Evolutionary conservation across 2,113 vertebrate species (phyloP), one percentile per base, ranked within the genome.

Genomic region (Polypterus bichir): DNA sequence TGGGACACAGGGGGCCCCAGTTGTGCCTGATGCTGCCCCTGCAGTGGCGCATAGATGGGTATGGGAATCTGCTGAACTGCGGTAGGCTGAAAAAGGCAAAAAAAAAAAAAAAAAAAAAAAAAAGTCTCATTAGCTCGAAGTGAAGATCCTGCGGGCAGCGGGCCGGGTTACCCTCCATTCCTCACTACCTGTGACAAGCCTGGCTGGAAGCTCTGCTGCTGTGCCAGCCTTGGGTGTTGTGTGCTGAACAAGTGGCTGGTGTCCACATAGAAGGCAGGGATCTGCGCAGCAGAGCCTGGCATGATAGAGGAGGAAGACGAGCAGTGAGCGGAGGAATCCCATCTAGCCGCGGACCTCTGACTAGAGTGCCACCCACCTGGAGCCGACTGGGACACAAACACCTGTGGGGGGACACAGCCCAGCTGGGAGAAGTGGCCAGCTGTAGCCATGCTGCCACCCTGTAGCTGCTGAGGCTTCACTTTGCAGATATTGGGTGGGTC

Each of bases 401-500:
- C 94, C 74, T 98, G 96, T 7, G 91, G 94, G 4, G 93, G 91
- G 79, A 97, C 87, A 61, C 96, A 98, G 79, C 93, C 88, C 62
- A 99, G 73, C 70, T 97, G 96, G 49, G 96, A 95, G 72, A 98
- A 98, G 69, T 90, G 92, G 73, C 87, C 85, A 11, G 87, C 88
- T 61, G 91, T 89, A 10, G 91, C 86, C 65, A 97, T 75, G 46
- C 76, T 68, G 67, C 82, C 92, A 68, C 86, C 88, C 74, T 98
- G 96, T 64, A 98, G 68, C 68, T 97, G 96, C 62, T 98, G 96
- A 48, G 96, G 96, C 64, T 98, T 98, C 80, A 98, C 96, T 79
- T 98, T 98, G 72, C 96, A 98, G 73, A 98, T 98, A 66, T 98
- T 98, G 5, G 96, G 96, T 63, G 94, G 94, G 70, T 98, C 96